A percentile compares a stretch with the other conserved stretches of the same genome.
Evolutionary conservation across 92 coral and sea anemone genomes (phyloP).

Genomic region (Galaxea fascicularis): DNA sequence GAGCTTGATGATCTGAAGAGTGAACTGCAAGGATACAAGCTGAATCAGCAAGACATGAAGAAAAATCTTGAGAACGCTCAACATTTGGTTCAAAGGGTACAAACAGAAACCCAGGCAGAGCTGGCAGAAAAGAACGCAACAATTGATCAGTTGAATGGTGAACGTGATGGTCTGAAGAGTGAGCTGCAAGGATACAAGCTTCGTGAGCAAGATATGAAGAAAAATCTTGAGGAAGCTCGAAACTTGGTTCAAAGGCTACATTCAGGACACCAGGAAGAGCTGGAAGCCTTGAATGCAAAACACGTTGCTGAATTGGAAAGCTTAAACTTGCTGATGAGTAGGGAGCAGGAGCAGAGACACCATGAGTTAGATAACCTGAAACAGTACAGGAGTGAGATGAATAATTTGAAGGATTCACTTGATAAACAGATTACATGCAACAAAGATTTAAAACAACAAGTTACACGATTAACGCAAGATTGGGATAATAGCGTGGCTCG

Average conservation of each 20-base stretch:
- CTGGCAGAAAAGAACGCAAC: too few species aligned
- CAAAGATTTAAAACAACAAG: conserved; percentile 58
- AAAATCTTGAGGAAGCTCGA: conserved; percentile 57
- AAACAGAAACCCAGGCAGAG: too few species aligned
- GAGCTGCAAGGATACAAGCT: conserved; percentile 63
- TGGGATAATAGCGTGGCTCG: conserved; percentile 41
- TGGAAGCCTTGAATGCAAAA: conserved; percentile 48
- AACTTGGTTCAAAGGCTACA: conserved; percentile 68
- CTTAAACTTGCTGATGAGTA: conserved; percentile 56
- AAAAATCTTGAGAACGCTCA: too few species aligned
- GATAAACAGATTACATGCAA: too few species aligned
- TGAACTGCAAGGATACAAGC: too few species aligned
- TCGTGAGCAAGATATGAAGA: conserved; percentile 54
- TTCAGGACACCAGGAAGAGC: conserved; percentile 72
- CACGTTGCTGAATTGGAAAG: conserved; percentile 69
- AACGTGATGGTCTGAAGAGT: too few species aligned
- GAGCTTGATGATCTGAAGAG: conserved; percentile 28
- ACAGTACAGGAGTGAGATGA: conserved; percentile 75
- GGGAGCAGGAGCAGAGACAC: conserved; percentile 66
- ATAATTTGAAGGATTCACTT: too few species aligned
- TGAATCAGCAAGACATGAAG: too few species aligned
- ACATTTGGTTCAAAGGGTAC: too few species aligned
- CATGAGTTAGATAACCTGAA: conserved; percentile 61
- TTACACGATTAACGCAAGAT: conserved; percentile 47
- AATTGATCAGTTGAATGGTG: too few species aligned